Evolutionary conservation across 2,113 vertebrate genomes (phyloP), one percentile per base, ranked within the genome.

Genomic region (Phasianus colchicus): DNA sequence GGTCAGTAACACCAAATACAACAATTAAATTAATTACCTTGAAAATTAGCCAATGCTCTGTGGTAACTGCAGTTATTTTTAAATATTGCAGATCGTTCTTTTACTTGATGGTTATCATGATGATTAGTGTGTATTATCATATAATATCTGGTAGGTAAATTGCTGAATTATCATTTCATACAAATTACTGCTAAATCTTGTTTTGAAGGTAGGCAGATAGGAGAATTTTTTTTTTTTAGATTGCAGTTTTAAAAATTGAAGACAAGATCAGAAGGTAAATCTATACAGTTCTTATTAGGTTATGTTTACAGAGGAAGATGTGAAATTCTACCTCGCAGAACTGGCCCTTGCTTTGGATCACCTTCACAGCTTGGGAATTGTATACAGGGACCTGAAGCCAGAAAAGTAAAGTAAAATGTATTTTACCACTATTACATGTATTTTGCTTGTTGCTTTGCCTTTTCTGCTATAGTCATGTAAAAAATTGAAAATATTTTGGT

Each of bases 231-330:
- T 29, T 48, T 50, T 91, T 95, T 96, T 86, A 85, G 95, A 95
- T 89, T 96, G 79, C 95, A 93, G 93, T 95, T 93, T 90, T 93
- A 95, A 95, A 93, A 96, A 96, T 90, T 96, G 74, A 95, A 97
- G 96, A 92, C 97, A 96, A 98, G 97, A 98, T 98, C 98, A 98
- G 98, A 98, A 98, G 98, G 98, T 99, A 99, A 99, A 99, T 98
- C 98, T 98, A 98, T 99, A 98, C 98, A 98, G 99, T 99, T 99
- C 98, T 98, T 99, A 99, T 98, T 98, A 99, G 99, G 99, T 99
- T 99, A 99, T 99, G 98, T 99, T 99, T 99, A 99, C 99, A 99
- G 99, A 99, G 98, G 99, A 99, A 99, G 99, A 99, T 98, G 99
- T 99, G 98, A 99, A 99, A 98, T 99, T 99, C 98, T 99, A 99